Base-by-base conservation (phyloP, 2,113 vertebrate species). In the Capreolus pygargus region DNA sequence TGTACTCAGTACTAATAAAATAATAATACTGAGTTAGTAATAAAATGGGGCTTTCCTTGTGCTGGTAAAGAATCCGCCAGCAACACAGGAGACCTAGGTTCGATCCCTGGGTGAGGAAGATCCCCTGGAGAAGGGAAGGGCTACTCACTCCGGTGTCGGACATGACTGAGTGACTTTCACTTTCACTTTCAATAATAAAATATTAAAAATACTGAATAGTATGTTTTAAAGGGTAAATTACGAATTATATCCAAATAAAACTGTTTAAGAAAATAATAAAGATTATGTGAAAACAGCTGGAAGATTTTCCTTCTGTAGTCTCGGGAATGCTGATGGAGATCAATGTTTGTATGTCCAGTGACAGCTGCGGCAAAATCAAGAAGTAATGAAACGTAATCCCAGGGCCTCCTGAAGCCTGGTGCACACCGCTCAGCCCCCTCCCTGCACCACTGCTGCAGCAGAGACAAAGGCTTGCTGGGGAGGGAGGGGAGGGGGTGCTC, bases 291-390 rank as follows among this genome's bases (percentile, higher is more conserved):
- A 95, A 92, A 85, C 25, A 64, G 84, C n/a, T 85, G 7, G 5
- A 85, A 96, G 55, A 17, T 6, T 83, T 60, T 87, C 27, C 92
- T 86, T 91, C 60, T 88, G 90, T 27, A 60, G 33, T 70, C 61
- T 84, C 61, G 13, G 89, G 33, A 61, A 91, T 33, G 67, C 45
- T 78, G 88, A 89, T 2, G 7, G 33, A 81, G 10, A 52, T 74
- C 43, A 54, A 21, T 61, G 95, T 74, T 67, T 57, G n/a, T 45
- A 52, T 1, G 23, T 36, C 61, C 19, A 81, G 57, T 14, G 13
- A 64, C 1, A 89, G 67, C n/a, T 57, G 39, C 5, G n/a, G 86
- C 47, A 96, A 83, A 95, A 78, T 58, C 3, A 21, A 12, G 15
- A 94, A 28, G 52, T 43, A 88, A 82, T 84, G 28, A 93, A 78